These are phyloP conservation scores for Pampusana beccarii DNA, from an alignment of 2,113 vertebrate genomes.

Conservation along the genomic window DNA sequence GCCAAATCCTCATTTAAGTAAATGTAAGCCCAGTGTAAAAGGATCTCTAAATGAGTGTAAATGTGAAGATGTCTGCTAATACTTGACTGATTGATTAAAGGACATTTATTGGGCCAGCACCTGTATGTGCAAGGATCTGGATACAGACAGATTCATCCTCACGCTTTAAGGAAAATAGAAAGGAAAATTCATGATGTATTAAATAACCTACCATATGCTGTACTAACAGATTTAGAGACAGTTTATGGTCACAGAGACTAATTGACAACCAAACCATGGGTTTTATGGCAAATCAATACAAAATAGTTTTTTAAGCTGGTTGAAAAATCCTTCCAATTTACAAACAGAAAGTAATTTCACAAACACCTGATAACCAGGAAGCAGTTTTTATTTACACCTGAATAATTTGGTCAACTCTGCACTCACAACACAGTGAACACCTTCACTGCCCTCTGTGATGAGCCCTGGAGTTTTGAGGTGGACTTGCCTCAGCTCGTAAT, in stretches of 20 bases:
- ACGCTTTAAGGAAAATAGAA: neutral
- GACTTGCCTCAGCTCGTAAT: neutral
- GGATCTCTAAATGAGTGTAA: neutral
- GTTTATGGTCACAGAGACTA: neutral
- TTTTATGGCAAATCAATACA: constrained; percentile 1
- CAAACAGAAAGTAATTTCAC: neutral
- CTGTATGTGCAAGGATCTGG: neutral
- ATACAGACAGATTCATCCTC: neutral
- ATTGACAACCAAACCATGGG: neutral
- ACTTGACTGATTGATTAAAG: neutral
- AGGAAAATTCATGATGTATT: neutral
- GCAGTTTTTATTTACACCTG: neutral
- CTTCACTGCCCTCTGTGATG: neutral
- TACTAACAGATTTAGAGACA: neutral
- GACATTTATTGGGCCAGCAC: neutral
- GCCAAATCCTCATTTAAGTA: neutral
- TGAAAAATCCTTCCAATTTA: neutral
- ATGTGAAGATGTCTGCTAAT: neutral
- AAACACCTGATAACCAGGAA: neutral
- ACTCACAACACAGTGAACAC: neutral
- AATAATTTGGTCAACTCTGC: neutral
- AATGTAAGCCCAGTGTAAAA: neutral
- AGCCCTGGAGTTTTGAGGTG: neutral
- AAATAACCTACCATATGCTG: neutral
- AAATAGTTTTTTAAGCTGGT: neutral